A percentile compares a stretch with the other conserved stretches of the same genome.
These are phyloP conservation scores for Plotosus lineatus DNA, from an alignment of 2,113 vertebrate species.

Conservation along the genomic window DNA sequence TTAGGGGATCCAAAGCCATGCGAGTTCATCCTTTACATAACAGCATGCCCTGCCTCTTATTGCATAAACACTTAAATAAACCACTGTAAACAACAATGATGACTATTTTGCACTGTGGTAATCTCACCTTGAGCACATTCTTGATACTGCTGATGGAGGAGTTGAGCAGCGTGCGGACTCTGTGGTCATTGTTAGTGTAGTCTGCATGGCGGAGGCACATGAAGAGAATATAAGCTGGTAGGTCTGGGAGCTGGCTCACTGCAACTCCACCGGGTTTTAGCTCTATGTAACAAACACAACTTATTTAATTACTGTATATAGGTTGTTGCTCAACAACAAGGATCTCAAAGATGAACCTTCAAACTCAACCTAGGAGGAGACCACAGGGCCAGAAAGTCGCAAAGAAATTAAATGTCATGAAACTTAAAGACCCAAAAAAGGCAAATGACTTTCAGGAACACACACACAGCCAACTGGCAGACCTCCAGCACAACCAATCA, in stretches of 20 bases:
- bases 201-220: constrained; percentile 96
- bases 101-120: background rate
- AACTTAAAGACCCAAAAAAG: too few relatives aligned
- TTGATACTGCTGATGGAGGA: constrained; percentile 94
- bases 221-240: constrained; percentile 94
- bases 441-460: too few relatives aligned
- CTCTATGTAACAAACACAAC: constrained; percentile 68
- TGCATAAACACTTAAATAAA: background rate
- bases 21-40: background rate
- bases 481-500: too few relatives aligned
- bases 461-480: too few relatives aligned
- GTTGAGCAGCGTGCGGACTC: constrained; percentile 85
- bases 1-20: too few relatives aligned
- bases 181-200: constrained; percentile 88
- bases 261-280: constrained; percentile 91
- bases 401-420: too few relatives aligned
- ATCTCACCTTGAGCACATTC: constrained; percentile 88
- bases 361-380: too few relatives aligned
- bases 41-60: background rate
- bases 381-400: too few relatives aligned
- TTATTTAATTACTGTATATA: background rate
- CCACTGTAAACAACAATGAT: background rate
- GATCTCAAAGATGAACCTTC: too few relatives aligned
- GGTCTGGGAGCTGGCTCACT: constrained; percentile 85
- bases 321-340: too few relatives aligned